phyloP scores from a whole-genome alignment of 2,888 invertebrate species.

The Temnothorax rugatulus region DNA sequence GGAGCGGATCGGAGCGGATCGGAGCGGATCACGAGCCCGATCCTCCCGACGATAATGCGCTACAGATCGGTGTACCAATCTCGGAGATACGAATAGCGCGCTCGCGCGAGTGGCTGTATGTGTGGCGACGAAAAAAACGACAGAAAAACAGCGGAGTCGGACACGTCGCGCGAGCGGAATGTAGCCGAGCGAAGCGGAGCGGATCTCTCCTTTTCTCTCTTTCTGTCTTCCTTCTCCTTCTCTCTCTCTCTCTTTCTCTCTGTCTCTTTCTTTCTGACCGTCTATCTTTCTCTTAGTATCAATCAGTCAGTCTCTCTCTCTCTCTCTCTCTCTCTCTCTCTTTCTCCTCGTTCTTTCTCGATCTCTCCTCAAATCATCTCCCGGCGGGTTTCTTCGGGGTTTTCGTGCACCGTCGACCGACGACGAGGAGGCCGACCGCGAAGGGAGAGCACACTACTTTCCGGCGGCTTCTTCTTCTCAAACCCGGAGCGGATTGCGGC shows the following conservation, averaged over 20 bases:
- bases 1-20: slow-evolving; percentile 26
- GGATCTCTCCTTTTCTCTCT: slow-evolving; percentile 52
- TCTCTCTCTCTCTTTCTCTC: slow-evolving; percentile 6
- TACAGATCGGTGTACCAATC: slow-evolving; percentile 32
- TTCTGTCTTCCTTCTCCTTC: slow-evolving; percentile 42
- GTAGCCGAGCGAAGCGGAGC: slow-evolving; percentile 35
- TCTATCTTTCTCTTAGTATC: too few species aligned
- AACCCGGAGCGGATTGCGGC: slow-evolving; percentile 70
- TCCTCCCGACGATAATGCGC: slow-evolving; percentile 29
- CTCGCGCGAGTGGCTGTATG: slow-evolving; percentile 34
- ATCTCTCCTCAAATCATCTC: slow-evolving; percentile 47
- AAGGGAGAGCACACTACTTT: slow-evolving; percentile 70
- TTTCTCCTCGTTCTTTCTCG: slow-evolving; percentile 17
- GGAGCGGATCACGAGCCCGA: slow-evolving; percentile 42
- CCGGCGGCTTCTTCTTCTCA: slow-evolving; percentile 59
- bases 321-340: background rate
- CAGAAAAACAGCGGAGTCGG: slow-evolving; percentile 32
- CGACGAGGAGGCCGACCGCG: slow-evolving; percentile 50
- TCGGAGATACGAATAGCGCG: slow-evolving; percentile 10
- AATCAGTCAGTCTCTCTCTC: background rate
- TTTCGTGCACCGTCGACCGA: slow-evolving; percentile 39
- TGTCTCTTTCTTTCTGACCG: background rate
- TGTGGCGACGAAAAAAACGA: slow-evolving; percentile 37
- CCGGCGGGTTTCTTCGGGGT: slow-evolving; percentile 29
- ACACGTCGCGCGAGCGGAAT: slow-evolving; percentile 39